These are phyloP conservation scores for Spea hammondii DNA, from an alignment of 2,797 vertebrate species.

Conservation along the genomic window DNA sequence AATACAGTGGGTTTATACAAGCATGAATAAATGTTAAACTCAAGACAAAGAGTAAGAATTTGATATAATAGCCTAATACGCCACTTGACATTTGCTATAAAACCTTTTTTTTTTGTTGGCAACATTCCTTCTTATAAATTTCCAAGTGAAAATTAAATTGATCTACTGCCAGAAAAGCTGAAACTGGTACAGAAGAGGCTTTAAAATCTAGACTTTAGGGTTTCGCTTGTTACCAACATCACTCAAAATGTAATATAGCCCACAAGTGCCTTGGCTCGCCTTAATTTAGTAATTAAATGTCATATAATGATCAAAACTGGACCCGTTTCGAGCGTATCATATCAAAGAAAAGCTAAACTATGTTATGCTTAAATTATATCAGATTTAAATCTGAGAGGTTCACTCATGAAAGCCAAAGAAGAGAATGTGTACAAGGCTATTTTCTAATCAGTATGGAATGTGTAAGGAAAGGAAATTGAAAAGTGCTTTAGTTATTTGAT, in stretches of 20 bases:
- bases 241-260: slow-evolving; percentile 33
- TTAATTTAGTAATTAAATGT: slow-evolving; percentile 25
- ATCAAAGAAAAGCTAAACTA: slow-evolving; percentile 41
- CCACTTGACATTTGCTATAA: not conserved
- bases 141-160: not conserved
- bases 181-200: slow-evolving; percentile 52
- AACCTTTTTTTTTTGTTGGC: not conserved
- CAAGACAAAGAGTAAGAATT: not conserved
- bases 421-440: slow-evolving; percentile 47
- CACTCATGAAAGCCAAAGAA: slow-evolving; percentile 51
- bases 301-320: slow-evolving; percentile 5
- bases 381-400: slow-evolving; percentile 53
- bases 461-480: slow-evolving; percentile 55
- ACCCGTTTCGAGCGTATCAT: slow-evolving; percentile 2
- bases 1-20: not conserved
- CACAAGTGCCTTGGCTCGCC: slow-evolving; percentile 19
- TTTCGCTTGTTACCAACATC: slow-evolving; percentile 38
- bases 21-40: not conserved
- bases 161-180: slow-evolving; percentile 11
- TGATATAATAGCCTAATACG: not conserved
- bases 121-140: not conserved
- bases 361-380: slow-evolving; percentile 49
- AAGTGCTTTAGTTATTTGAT: slow-evolving; percentile 60
- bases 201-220: slow-evolving; percentile 29
- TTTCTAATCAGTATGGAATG: slow-evolving; percentile 57